Base-by-base conservation (phyloP, 2,797 vertebrate species). In the Chiloscyllium punctatum region DNA sequence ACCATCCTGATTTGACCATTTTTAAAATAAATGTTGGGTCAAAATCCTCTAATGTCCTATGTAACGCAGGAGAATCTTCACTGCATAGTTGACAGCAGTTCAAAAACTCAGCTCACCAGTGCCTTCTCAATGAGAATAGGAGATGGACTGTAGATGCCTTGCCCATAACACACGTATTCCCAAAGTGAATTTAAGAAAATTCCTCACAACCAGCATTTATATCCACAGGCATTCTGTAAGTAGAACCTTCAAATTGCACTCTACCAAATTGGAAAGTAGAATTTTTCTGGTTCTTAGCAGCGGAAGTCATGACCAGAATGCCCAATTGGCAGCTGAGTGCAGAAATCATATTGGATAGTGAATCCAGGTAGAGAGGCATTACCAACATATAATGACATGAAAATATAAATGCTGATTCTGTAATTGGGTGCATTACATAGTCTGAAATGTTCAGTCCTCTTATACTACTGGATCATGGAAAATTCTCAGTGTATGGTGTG, bases 301-400 rank as follows among this genome's bases (percentile, higher is more conserved):
- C 96, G 37, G 84, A 51, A 90, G 95, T 94, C 71, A 1, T 48
- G 8, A 33, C 8, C 30, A 71, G 72, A 74, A 74, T 74, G 30
- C 33, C 72, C 72, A 77, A 77, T 13, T 33, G 72, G 27, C 30
- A 33, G 30, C 2, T 13, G 11, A 77, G 30, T 16, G 96, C 94
- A 62, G 97, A 96, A 96, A 96, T 96, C 90, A 96, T 92, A 5
- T 33, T 96, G 95, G 95, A 96, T 90, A 96, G 92, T 15, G 96
- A 91, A 95, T 96, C 96, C 94, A 51, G 95, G 96, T 96, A 53
- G 42, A 95, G 57, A 96, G 96, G 82, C 23, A 94, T 88, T 91
- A 37, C 84, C 15, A 71, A 95, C 71, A 95, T n/a, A 48, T 51
- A 42, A 72, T 16, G n/a, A 57, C 42, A 95, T 66, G 23, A 86